Evolutionary conservation across 1,140 invertebrate genomes (phyloP), one percentile per base, ranked within the genome.

Genomic region (Dufourea novaeangliae): DNA sequence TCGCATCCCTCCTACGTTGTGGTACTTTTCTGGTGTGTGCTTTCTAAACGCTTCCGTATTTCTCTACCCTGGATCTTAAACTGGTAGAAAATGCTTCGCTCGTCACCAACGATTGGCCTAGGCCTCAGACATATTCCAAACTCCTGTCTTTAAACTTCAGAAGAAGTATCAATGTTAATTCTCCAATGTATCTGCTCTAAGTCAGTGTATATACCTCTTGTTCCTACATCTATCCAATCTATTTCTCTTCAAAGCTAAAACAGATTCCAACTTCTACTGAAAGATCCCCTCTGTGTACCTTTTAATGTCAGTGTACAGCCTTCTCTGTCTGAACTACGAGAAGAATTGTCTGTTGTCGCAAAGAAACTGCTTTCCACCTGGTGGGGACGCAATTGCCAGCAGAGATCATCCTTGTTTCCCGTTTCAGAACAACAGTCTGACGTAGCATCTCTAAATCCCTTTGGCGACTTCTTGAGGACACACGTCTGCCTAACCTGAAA

Each of bases 371-470:
- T 17, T 66, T 66, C 4, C n/a, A 37, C 12, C n/a, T 70, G 52
- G 14, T 59, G 12, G 32, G 41, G 71, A 39, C 1, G 4, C 10
- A 22, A 22, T 22, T 20, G 44, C 8, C 11, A 3, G 20, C 17
- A n/a, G 20, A 52, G 59, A 46, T 20, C 5, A 52, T 52, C 12
- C 0, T 66, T 20, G 22, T 20, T 41, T 39, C n/a, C 44, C 46
- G 14, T 88, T 84, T 41, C 78, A 90, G 88, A 76, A 89, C 87
- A 39, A 78, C 67, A 10, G 77, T 88, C 69, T 89, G 83, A 89
- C 71, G 78, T 29, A 69, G 54, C 54, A 8, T 50, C 41, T 37
- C n/a, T 6, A 27, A 52, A 63, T n/a, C 69, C 46, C 29, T n/a
- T 70, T 27, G 14, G 0, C 46, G 52, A 32, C 54, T 29, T 54